phyloP scores from a whole-genome alignment of 1,140 invertebrate species.

The Lerema accius region DNA sequence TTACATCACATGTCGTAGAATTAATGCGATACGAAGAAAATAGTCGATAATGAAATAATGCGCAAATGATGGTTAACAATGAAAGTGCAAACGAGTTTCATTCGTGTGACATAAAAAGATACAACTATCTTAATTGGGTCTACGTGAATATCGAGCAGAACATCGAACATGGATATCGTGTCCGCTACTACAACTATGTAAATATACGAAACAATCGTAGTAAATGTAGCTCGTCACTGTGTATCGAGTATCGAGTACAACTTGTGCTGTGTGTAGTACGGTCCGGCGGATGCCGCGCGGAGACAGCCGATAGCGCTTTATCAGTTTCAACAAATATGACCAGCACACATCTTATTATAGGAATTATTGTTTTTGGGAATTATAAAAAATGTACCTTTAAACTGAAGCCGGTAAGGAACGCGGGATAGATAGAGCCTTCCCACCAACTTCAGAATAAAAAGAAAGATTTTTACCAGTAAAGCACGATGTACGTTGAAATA shows the following conservation, averaged over 20 bases:
- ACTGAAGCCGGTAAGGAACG: no score
- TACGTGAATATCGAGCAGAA: neutral
- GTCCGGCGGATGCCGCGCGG: neutral
- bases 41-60: neutral
- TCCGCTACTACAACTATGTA: no score
- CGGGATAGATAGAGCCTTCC: no score
- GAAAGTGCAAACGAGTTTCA: constrained; percentile 1
- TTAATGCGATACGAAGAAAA: constrained; percentile 19
- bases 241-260: no score
- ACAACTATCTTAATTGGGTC: neutral
- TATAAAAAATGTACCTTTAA: no score
- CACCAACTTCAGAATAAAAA: no score
- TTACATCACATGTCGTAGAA: constrained; percentile 1
- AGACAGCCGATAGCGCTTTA: constrained; percentile 18
- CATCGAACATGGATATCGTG: neutral
- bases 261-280: neutral
- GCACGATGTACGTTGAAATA: no score
- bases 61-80: neutral
- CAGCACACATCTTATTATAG: no score
- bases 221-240: no score
- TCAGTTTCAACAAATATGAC: neutral
- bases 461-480: no score
- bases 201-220: no score
- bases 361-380: no score
- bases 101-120: constrained; percentile 6